Conservation (phyloP, 2,888 invertebrate species). For the Fissipunctia ypsillon region DNA sequence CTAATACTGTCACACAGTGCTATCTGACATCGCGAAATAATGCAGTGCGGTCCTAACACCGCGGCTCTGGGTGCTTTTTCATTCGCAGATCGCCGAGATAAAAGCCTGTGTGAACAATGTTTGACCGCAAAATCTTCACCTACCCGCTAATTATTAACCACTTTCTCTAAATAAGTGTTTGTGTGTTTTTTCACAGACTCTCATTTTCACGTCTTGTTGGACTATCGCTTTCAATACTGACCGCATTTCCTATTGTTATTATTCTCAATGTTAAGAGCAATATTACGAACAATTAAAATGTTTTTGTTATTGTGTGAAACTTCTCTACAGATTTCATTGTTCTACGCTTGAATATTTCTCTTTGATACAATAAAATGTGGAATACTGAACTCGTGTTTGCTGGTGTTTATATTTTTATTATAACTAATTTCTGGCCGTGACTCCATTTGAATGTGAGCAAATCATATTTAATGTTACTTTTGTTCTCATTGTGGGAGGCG, state of each 20-base stretch:
- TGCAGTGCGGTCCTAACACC: conserved; percentile 6
- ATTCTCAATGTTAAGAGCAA: conserved; percentile 51
- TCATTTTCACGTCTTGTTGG: conserved; percentile 59
- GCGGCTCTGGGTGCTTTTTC: conserved; percentile 2
- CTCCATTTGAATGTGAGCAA: conserved; percentile 47
- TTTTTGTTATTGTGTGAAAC: conserved; percentile 62
- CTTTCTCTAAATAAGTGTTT: conserved; percentile 65
- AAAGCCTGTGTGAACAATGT: conserved; percentile 51
- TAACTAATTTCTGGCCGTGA: conserved; percentile 48
- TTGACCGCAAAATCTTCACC: conserved; percentile 58
- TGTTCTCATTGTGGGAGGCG: conserved; percentile 50
- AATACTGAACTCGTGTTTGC: conserved; percentile 46
- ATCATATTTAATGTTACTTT: conserved; percentile 55
- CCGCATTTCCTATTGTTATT: conserved; percentile 62
- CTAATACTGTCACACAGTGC: conserved; percentile 36
- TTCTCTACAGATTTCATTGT: conserved; percentile 53
- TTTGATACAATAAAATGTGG: conserved; percentile 54
- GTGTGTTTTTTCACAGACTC: conserved; percentile 67
- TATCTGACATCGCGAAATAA: conserved; percentile 28
- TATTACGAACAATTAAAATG: conserved; percentile 60
- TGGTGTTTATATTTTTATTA: conserved; percentile 45
- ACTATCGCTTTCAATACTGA: conserved; percentile 60
- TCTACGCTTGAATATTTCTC: conserved; percentile 41
- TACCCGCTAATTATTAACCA: conserved; percentile 60
- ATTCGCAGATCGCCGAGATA: conserved; percentile 29